Evolutionary conservation across 2,113 vertebrate species (phyloP), one percentile per base, ranked within the genome.

Genomic region (Oenanthe melanoleuca): DNA sequence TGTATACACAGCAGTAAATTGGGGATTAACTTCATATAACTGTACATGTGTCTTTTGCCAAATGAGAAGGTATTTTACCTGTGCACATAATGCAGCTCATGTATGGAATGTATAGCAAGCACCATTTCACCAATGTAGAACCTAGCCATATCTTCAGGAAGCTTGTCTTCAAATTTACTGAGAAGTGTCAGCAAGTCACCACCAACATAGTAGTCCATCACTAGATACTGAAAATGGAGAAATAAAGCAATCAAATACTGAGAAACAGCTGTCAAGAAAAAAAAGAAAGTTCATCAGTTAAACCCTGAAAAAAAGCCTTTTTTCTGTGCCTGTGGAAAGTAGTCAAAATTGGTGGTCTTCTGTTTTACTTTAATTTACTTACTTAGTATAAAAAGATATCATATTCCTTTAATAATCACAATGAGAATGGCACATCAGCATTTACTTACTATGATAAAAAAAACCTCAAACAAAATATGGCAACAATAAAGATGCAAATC

Each of bases 121-220:
- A 99, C 99, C 99, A 99, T 99, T 96, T 99, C 99, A 16, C 99
- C 99, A 23, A 99, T 98, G 94, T 99, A 99, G 98, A 99, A 99
- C 81, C 98, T 98, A 44, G 99, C 96, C 99, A 99, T 99, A 86
- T 99, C 99, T 92, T 99, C 99, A 2, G 99, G 99, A 40, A 99
- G 98, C 29, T 99, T 98, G 94, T 99, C 99, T 97, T 99, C 99
- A 90, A 99, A 99, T 93, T 99, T 99, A 97, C 99, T 99, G 97
- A 99, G 99, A 93, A 99, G 98, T 1, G 99, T 99, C 96, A 99
- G 97, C 89, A 99, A 97, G 95, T 99, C 99, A 4, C 99, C 99
- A 13, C 99, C 99, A 87, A 99, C 99, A 5, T 99, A 99, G 98
- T 99, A 99, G 94, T 99, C 99, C 99, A 99, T 99, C 86, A 99